Conservation (phyloP, 2,797 vertebrate genomes). For the Oreochromis grahami region DNA sequence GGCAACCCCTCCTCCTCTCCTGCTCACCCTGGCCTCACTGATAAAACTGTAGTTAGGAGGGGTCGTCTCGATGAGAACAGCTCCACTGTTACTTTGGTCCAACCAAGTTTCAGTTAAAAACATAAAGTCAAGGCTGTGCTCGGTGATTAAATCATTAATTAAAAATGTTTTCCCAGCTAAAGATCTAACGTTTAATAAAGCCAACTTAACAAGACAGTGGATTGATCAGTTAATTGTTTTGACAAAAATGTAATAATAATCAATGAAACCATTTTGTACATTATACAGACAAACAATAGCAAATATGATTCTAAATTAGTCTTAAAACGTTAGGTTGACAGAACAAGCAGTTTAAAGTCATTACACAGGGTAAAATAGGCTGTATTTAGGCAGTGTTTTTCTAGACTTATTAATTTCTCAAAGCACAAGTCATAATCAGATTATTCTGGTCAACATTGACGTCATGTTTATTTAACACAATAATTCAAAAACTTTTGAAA, state of each 20-base stretch:
- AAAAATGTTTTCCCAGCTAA: too few species aligned
- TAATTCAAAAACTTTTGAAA: background rate
- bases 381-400: background rate
- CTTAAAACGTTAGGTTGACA: background rate
- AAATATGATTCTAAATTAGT: background rate
- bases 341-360: background rate
- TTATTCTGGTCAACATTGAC: background rate
- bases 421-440: background rate
- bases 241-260: background rate
- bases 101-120: too few species aligned
- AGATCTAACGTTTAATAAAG: too few species aligned
- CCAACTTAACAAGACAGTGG: fast-evolving
- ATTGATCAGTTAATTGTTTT: background rate
- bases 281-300: background rate
- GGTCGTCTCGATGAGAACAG: too few species aligned
- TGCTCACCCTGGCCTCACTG: too few species aligned
- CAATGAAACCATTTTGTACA: background rate
- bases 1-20: too few species aligned
- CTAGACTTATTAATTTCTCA: background rate
- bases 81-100: too few species aligned
- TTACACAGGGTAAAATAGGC: background rate
- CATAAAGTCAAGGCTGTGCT: too few species aligned
- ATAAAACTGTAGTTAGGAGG: too few species aligned
- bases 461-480: background rate
- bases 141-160: too few species aligned